A percentile compares a stretch with the other conserved stretches of the same genome.
Conservation (phyloP, 37 sponge, comb jelly and placozoan genomes). For the Spongilla lacustris region DNA sequence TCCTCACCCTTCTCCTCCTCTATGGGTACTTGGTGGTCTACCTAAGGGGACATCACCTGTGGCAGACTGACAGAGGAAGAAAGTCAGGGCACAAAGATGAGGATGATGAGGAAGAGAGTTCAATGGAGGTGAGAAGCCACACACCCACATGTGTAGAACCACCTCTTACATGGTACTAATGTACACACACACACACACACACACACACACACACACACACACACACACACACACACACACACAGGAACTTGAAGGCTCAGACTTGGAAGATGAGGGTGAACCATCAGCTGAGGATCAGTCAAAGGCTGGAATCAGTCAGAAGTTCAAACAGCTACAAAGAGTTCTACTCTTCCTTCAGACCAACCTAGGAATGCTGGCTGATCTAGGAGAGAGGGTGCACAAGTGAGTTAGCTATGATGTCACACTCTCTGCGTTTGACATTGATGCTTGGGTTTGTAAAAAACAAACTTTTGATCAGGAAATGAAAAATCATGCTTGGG, state of each 20-base stretch:
- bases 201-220: conserved; percentile 9
- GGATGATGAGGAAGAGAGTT: not conserved
- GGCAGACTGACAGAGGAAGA: conserved; percentile 20
- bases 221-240: no score
- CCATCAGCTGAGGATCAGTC: not conserved
- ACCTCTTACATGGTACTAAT: no score
- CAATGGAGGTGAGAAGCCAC: not conserved
- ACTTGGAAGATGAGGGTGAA: conserved; percentile 2
- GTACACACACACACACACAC: not conserved
- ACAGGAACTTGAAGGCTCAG: not conserved
- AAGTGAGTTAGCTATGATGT: conserved; percentile 72
- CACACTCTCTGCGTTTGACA: no score
- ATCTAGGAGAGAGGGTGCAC: conserved; percentile 77
- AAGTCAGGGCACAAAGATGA: not conserved
- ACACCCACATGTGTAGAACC: not conserved
- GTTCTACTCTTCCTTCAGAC: conserved; percentile 81
- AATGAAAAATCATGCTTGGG: no score
- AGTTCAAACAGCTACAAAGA: conserved; percentile 56
- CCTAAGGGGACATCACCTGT: conserved; percentile 8
- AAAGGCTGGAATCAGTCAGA: conserved; percentile 11
- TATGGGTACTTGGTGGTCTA: conserved; percentile 71
- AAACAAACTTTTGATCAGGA: no score
- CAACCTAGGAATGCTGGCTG: conserved; percentile 61
- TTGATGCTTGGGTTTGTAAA: no score
- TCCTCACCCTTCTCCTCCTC: conserved; percentile 50